These are phyloP conservation scores for Clistopyga incitator DNA, from an alignment of 2,888 invertebrate genomes.

Conservation along the genomic window DNA sequence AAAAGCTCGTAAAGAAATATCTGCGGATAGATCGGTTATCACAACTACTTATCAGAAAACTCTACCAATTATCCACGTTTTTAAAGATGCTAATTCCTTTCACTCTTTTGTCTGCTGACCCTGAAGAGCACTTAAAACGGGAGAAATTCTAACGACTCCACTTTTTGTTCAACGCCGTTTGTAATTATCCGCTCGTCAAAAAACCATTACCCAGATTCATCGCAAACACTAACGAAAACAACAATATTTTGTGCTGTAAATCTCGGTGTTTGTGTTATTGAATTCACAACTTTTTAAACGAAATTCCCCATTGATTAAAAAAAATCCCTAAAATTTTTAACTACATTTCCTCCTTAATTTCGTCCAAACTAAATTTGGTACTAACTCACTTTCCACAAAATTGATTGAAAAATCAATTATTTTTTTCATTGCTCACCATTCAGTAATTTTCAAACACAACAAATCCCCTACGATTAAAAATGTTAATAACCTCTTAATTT, in stretches of 20 bases:
- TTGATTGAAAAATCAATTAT: no score
- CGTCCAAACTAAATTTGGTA: no score
- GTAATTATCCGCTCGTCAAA: slow-evolving; percentile 36
- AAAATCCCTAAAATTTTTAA: no score
- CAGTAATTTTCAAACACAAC: no score
- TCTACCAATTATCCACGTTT: not conserved
- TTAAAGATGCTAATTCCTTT: slow-evolving; percentile 8
- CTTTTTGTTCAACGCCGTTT: slow-evolving; percentile 4
- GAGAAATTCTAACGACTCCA: slow-evolving; percentile 40
- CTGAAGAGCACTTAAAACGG: slow-evolving; percentile 4
- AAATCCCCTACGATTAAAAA: no score
- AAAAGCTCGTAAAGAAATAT: not conserved
- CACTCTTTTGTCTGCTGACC: slow-evolving; percentile 17
- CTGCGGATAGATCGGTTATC: not conserved
- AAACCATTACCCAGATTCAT: slow-evolving; percentile 10
- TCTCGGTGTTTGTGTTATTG: not conserved
- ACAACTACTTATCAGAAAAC: not conserved
- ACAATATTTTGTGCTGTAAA: not conserved
- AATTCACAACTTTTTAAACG: not conserved
- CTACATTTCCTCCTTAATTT: no score
- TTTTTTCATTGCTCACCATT: no score
- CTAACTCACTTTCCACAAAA: no score
- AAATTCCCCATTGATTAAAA: no score
- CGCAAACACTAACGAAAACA: slow-evolving; percentile 4
- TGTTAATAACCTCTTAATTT: no score